Base-by-base conservation (phyloP, 2,888 invertebrate genomes). In the Patella caerulea region DNA sequence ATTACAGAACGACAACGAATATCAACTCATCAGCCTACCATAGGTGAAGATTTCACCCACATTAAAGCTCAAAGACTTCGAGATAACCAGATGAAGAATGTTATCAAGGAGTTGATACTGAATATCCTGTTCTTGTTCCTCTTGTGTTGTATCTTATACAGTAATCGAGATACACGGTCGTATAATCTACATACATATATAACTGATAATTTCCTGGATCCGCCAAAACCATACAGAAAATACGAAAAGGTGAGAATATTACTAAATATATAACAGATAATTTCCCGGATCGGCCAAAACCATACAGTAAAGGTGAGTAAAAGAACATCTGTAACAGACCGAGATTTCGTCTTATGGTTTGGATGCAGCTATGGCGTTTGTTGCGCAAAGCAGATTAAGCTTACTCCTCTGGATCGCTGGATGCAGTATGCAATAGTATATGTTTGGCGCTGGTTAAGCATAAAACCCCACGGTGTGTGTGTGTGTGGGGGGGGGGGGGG, bases 141-240 rank as follows among this genome's bases (percentile, higher is more conserved):
- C 3, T 55, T 81, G n/a, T 70, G 54, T 71, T 75, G 70, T 54
- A 71, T 83, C 15, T 77, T 79, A 56, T 81, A 80, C 70, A 73
- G 72, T 69, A 81, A 83, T 69, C 70, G 80, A 45, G 79, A 75
- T 24, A 54, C 80, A 9, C 74, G 75, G 17, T 78, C 76, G 14
- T 80, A 65, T 71, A 54, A 34, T 2, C 34, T 79, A n/a, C 54
- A 76, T 19, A 15, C 56, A 2, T 73, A 76, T 56, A 56, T 83
- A 17, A 52, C 71, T 19, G 69, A 79, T 45, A 73, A 73, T 45
- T 72, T 81, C 59, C 72, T 81, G n/a, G 72, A 69, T 0, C 75
- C 77, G 12, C 69, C 73, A 45, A 76, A 69, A 72, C 76, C 76
- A 2, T 59, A 45, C 5, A 19, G 65, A 14, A 65, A 65, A 72